These are phyloP conservation scores for Limosa lapponica DNA, from an alignment of 2,797 vertebrate genomes.

Conservation along the genomic window DNA sequence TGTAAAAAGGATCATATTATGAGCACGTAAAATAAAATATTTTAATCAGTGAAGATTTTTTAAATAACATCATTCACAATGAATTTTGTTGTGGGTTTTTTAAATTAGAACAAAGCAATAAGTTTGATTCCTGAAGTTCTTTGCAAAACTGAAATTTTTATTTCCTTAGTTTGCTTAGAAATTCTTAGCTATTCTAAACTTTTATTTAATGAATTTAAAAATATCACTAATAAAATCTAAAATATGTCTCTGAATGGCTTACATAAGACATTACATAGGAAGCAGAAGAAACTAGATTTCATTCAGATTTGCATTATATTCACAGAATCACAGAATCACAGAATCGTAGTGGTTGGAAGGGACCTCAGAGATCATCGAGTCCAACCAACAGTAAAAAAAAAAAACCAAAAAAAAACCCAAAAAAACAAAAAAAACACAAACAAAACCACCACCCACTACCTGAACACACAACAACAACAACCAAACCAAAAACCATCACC, in stretches of 20 bases:
- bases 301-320: neutral
- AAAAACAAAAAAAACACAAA: no score
- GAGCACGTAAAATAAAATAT: neutral
- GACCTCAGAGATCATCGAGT: no score
- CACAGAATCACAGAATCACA: no score
- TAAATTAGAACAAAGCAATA: neutral
- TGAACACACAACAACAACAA: no score
- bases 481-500: no score
- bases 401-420: no score
- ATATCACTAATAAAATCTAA: neutral
- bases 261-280: neutral
- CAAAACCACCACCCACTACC: no score
- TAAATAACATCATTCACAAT: no score
- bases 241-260: neutral
- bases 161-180: neutral
- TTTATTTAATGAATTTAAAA: neutral
- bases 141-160: neutral
- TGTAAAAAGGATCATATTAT: neutral
- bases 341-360: no score
- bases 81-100: no score
- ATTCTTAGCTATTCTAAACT: neutral
- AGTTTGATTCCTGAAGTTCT: neutral
- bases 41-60: neutral
- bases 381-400: no score
- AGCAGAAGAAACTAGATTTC: neutral